These are phyloP conservation scores for Zygothrica quintamaculata DNA, from an alignment of 2,888 invertebrate genomes.

Conservation along the genomic window DNA sequence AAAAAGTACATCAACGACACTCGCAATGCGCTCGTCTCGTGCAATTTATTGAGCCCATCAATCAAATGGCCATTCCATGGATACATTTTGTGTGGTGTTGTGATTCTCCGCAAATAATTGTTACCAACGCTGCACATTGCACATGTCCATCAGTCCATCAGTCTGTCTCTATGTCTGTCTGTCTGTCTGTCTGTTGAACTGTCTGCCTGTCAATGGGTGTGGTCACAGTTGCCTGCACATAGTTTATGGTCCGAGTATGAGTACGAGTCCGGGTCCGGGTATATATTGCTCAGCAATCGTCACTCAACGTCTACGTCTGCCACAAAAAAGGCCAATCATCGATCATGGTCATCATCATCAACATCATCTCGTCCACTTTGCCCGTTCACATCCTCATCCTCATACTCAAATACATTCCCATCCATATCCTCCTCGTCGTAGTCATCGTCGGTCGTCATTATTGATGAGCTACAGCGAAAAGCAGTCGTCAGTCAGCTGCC, in stretches of 20 bases:
- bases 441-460: slow-evolving; percentile 52
- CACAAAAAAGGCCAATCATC: slow-evolving; percentile 82
- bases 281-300: slow-evolving; percentile 66
- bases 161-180: slow-evolving; percentile 4
- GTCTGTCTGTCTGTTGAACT: slow-evolving; percentile 13
- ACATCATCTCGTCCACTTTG: slow-evolving; percentile 55
- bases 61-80: slow-evolving; percentile 70
- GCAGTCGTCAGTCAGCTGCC: slow-evolving; percentile 56
- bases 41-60: slow-evolving; percentile 78
- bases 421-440: slow-evolving; percentile 20
- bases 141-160: slow-evolving; percentile 29
- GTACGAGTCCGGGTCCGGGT: slow-evolving; percentile 37
- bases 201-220: slow-evolving; percentile 71
- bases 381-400: slow-evolving; percentile 10
- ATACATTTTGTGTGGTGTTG: slow-evolving; percentile 63
- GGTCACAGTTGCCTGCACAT: slow-evolving; percentile 66
- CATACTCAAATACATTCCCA: background rate
- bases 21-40: slow-evolving; percentile 56
- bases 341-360: slow-evolving; percentile 82
- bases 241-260: slow-evolving; percentile 52
- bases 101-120: slow-evolving; percentile 75
- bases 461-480: slow-evolving; percentile 66
- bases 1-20: slow-evolving; percentile 48
- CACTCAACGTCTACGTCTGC: slow-evolving; percentile 67
- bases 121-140: slow-evolving; percentile 66